Percentiles rank a stretch among this genome's conserved stretches.
These are phyloP conservation scores for Drosophila sp. DNA, from an alignment of 1,140 invertebrate species.

Conservation along the genomic window DNA sequence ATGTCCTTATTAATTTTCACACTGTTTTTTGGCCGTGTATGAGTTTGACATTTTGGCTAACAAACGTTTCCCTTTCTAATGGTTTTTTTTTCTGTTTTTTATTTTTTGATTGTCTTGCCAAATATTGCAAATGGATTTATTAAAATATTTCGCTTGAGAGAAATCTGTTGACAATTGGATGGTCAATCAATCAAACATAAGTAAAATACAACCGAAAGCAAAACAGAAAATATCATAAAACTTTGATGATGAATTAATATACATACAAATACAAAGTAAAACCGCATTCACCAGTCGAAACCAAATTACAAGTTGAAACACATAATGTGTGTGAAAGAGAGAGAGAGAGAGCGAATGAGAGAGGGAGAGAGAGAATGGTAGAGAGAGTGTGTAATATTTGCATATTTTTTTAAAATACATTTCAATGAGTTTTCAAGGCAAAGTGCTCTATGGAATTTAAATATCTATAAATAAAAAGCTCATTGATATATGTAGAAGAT, in stretches of 20 bases:
- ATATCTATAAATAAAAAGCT: too few species aligned
- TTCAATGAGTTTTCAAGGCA: too few species aligned
- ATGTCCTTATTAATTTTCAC: neutral
- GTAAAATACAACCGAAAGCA: neutral
- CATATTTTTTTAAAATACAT: too few species aligned
- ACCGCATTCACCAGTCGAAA: neutral
- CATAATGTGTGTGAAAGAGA: neutral
- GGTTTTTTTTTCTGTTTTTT: neutral
- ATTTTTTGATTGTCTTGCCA: constrained; percentile 8
- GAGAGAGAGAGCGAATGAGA: too few species aligned
- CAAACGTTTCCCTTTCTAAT: neutral
- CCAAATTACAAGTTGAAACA: neutral
- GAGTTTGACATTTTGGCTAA: neutral
- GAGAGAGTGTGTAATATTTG: too few species aligned
- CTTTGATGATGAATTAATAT: constrained; percentile 5
- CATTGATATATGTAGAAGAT: too few species aligned
- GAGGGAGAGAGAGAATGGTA: too few species aligned
- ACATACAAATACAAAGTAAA: constrained; percentile 1
- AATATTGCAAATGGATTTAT: constrained; percentile 39
- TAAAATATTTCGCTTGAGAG: constrained; percentile 59
- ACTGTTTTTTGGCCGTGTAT: neutral
- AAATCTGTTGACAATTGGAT: constrained; percentile 13
- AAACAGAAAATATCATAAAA: constrained; percentile 1
- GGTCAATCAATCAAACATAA: constrained; percentile 11
- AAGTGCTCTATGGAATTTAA: too few species aligned